Conservation (phyloP, 1,140 invertebrate genomes). For the Trichonephila inaurata region DNA sequence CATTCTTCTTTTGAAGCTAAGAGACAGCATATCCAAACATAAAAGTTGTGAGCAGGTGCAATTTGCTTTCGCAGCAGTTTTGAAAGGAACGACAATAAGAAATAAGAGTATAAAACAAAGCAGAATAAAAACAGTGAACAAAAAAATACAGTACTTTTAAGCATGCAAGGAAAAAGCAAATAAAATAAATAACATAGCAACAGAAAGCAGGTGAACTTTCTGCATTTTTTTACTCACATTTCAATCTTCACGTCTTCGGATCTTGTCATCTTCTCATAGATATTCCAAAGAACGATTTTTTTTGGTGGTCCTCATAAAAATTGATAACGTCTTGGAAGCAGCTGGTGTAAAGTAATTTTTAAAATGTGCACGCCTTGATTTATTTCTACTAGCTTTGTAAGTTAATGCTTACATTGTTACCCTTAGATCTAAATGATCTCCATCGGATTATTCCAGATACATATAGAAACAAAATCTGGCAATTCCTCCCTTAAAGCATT, state of each 20-base stretch:
- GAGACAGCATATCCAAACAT: slow-evolving; percentile 43
- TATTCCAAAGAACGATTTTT: slow-evolving; percentile 36
- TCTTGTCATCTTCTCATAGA: slow-evolving; percentile 39
- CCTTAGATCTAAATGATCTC: no score
- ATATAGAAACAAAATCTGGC: no score
- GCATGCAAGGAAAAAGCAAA: slow-evolving; percentile 65
- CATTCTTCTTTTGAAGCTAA: slow-evolving; percentile 32
- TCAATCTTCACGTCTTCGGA: slow-evolving; percentile 47
- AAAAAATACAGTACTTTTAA: not conserved
- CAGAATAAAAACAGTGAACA: not conserved
- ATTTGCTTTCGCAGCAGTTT: slow-evolving; percentile 55
- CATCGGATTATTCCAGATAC: no score
- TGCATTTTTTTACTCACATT: slow-evolving; percentile 70
- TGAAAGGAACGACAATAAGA: not conserved
- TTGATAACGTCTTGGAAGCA: slow-evolving; percentile 20
- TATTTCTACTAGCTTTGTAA: no score
- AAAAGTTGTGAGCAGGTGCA: slow-evolving; percentile 42
- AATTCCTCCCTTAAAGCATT: no score
- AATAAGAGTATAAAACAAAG: slow-evolving; percentile 26
- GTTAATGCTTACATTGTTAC: no score
- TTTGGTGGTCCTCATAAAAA: slow-evolving; percentile 50
- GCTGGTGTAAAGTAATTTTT: slow-evolving; percentile 15
- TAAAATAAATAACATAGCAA: slow-evolving; percentile 48
- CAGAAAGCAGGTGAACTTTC: slow-evolving; percentile 71
- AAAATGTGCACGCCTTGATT: not conserved